Conservation (phyloP, 2,888 invertebrate species). For the Nomada ruficornis region DNA sequence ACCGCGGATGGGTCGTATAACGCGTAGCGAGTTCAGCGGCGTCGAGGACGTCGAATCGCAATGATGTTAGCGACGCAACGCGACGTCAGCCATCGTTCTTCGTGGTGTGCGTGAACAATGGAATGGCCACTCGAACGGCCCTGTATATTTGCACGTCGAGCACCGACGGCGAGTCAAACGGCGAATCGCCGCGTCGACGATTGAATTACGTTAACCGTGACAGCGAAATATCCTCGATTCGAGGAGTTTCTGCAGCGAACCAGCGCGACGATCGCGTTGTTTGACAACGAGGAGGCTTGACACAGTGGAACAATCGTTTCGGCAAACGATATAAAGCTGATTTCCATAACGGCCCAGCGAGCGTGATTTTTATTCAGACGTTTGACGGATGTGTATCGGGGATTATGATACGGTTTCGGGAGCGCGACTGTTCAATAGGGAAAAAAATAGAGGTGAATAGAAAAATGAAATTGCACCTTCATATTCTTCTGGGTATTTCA, state of each 20-base stretch:
- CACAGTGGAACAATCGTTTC: not conserved
- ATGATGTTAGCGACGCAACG: constrained; percentile 43
- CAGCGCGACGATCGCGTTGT: constrained; percentile 20
- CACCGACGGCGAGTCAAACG: constrained; percentile 36
- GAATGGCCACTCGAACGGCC: constrained; percentile 45
- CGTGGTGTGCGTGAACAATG: constrained; percentile 35
- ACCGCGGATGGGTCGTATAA: constrained; percentile 66
- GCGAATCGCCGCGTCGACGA: constrained; percentile 43
- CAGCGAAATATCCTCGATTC: constrained; percentile 49
- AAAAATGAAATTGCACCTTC: no score
- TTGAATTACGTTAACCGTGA: constrained; percentile 60
- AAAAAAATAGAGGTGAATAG: no score
- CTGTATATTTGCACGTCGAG: constrained; percentile 56
- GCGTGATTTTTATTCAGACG: constrained; percentile 2
- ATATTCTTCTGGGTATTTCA: no score
- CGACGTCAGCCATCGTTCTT: constrained; percentile 29
- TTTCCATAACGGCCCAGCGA: constrained; percentile 6
- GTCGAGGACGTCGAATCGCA: constrained; percentile 36
- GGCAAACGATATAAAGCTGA: not conserved
- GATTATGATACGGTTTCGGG: no score
- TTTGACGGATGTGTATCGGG: not conserved
- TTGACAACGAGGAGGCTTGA: constrained; percentile 40
- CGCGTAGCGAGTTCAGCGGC: constrained; percentile 41
- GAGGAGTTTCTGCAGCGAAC: constrained; percentile 2
- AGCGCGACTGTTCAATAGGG: no score